Evolutionary conservation across 2,888 invertebrate genomes (phyloP), one percentile per base, ranked within the genome.

Genomic region (Oscheius sp.): DNA sequence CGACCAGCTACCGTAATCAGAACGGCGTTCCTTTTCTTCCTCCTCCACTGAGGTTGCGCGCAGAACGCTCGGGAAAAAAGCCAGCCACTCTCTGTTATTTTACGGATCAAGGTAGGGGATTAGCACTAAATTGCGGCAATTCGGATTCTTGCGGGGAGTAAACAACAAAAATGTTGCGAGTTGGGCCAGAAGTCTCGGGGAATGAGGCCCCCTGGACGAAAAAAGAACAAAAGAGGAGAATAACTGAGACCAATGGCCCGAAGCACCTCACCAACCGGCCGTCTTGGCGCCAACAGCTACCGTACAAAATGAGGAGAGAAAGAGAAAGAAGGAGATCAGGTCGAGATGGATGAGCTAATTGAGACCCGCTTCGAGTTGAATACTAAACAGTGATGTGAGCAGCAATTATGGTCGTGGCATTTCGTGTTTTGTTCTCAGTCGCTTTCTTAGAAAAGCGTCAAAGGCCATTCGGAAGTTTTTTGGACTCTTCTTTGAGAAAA

Each of bases 1-100:
- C 55, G 55, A 55, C 33, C 55, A 45, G 25, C 39, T 42, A 61
- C 61, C 42, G 58, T 42, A 42, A 42, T 37, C 34, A 20, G 34
- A 23, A 15, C 34, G 15, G 34, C 37, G 20, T 17, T 17, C 6
- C 58, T n/a, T n/a, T n/a, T n/a, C n/a, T n/a, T n/a, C n/a, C n/a
- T n/a, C n/a, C n/a, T n/a, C n/a, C n/a, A n/a, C n/a, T n/a, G n/a
- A n/a, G n/a, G n/a, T n/a, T n/a, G n/a, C n/a, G n/a, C n/a, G n/a
- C n/a, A n/a, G n/a, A n/a, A n/a, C 39, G 25, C 10, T n/a, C 34
- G 23, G 34, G 12, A 55, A 55, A 55, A 55, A 55, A 52, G 10
- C 52, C 15, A n/a, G 57, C 12, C 61, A 33, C 55, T 34, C 31
- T 55, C 55, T 55, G 55, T 55, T 39, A 58, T 58, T 58, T 58